phyloP scores from a whole-genome alignment of 35 echinoderm and acorn worm genomes.

The Eucidaris tribuloides region DNA sequence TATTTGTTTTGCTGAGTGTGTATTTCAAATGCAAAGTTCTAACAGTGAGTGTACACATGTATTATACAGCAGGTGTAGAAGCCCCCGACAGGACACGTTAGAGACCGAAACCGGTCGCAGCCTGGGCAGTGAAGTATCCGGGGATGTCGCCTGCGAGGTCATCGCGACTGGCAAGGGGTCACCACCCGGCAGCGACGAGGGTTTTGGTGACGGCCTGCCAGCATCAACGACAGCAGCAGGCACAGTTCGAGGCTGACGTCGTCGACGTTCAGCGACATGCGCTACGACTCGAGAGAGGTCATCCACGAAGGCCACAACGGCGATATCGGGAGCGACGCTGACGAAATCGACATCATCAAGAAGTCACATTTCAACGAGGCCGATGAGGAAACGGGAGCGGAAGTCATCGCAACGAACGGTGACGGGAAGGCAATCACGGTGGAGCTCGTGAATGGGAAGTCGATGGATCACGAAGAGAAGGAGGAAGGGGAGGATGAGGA shows the following conservation, averaged over 20 bases:
- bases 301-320: conserved; percentile 18
- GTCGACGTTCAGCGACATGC: background rate
- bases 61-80: conserved; percentile 41
- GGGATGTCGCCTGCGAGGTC: conserved; percentile 18
- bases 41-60: too few relatives aligned
- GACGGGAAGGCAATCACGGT: conserved; percentile 34
- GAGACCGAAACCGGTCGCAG: conserved; percentile 78
- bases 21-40: too few relatives aligned
- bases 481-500: conserved; percentile 24
- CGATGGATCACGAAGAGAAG: background rate
- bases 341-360: conserved; percentile 5
- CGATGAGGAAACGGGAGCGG: conserved; percentile 3
- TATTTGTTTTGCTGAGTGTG: too few relatives aligned
- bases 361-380: conserved; percentile 2
- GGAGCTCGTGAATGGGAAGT: conserved; percentile 35
- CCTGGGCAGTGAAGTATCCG: conserved; percentile 59
- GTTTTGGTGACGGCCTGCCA: conserved; percentile 74
- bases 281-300: conserved; percentile 3
- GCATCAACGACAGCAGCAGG: conserved; percentile 39
- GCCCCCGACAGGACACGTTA: conserved; percentile 68
- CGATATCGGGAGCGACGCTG: background rate
- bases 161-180: conserved; percentile 54
- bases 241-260: conserved; percentile 33
- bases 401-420: conserved; percentile 36
- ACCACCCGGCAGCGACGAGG: conserved; percentile 84